Base-by-base conservation (phyloP, 2,113 vertebrate genomes). In the Butorides virescens region DNA sequence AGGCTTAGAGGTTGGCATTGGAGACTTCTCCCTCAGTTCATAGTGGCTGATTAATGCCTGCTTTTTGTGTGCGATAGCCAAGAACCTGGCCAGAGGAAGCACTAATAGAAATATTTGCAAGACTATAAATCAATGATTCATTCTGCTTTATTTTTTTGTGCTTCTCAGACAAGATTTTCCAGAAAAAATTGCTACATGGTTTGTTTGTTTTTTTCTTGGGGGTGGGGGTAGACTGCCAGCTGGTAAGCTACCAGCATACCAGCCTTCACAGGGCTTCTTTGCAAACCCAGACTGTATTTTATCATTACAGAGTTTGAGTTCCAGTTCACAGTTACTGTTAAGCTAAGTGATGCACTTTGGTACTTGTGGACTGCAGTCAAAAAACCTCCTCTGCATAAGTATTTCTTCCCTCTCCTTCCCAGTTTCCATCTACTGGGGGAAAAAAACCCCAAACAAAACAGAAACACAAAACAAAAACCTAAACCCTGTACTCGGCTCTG, bases 131-230 rank as follows among this genome's bases (percentile, higher is more conserved):
- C 32, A 84, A 0, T 49, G 11, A 76, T 62, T 76, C 20, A 75
- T 73, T 90, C 29, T 72, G 9, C 53, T 92, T 96, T 96, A 89
- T 94, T 97, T 95, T 84, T 81, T 91, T 86, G 34, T 94, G 91
- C 73, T 95, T 87, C 56, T 87, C 50, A 49, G 36, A 86, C n/a
- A 74, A 56, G 39, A 22, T 67, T 94, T 96, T 95, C 66, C 84
- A 85, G 58, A 73, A 68, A 20, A 37, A 72, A 3, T 78, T 82
- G 66, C 86, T 91, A 37, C 63, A 10, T 75, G 12, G 12, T 82
- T 77, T 44, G 42, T 15, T 15, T 44, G 14, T 42, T 44, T 44
- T 44, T 44, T 14, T 39, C 39, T 39, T 39, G 39, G 39, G 39
- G 39, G 37, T 37, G 37, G 8, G 13, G 29, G 16, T 46, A 44